phyloP scores from a whole-genome alignment of 1,140 invertebrate species.

The Drosophila simulans region DNA sequence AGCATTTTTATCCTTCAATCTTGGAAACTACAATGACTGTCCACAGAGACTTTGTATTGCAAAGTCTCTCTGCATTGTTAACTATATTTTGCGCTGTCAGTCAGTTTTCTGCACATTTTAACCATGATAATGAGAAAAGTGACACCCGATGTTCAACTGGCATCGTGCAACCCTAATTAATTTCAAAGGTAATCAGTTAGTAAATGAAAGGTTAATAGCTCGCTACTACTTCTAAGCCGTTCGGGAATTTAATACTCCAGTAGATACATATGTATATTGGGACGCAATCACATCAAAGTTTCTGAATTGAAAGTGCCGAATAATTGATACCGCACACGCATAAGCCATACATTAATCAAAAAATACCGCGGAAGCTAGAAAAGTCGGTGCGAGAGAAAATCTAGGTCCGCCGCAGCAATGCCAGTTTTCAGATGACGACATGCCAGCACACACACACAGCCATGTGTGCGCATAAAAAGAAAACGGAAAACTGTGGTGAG shows the following conservation, averaged over 20 bases:
- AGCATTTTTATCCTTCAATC: neutral
- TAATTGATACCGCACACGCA: constrained; percentile 52
- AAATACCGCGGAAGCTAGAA: neutral
- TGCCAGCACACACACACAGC: neutral
- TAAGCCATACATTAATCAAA: constrained; percentile 11
- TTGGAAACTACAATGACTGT: no score
- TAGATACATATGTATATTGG: no score
- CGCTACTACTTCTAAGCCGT: neutral
- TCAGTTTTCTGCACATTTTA: no score
- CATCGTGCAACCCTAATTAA: no score
- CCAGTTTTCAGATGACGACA: constrained; percentile 1
- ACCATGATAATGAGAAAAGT: no score
- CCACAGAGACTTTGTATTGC: no score
- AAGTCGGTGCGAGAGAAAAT: neutral
- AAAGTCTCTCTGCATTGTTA: no score
- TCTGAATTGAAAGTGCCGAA: neutral
- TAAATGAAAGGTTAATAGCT: no score
- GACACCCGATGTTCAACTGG: no score
- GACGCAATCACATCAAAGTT: neutral
- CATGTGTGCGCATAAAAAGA: constrained; percentile 9
- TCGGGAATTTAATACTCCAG: neutral
- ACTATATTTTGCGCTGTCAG: no score
- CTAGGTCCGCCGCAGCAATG: neutral
- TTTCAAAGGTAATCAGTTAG: no score
- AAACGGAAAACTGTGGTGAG: constrained; percentile 16